These are phyloP conservation scores for Sakesphorus luctuosus DNA, from an alignment of 2,113 vertebrate genomes.

Conservation along the genomic window DNA sequence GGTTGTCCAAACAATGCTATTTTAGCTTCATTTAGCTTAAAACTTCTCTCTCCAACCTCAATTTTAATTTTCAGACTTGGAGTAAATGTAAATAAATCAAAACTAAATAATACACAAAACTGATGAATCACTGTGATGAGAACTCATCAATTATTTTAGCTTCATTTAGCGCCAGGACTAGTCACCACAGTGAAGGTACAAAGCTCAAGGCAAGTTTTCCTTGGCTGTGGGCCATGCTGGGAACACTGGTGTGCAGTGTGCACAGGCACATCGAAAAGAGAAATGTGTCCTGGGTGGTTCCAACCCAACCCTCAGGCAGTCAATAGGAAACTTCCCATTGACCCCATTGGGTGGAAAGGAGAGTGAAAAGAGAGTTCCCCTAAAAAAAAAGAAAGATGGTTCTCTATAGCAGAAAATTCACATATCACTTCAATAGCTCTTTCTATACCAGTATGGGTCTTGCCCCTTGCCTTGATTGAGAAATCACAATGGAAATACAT, in stretches of 20 bases:
- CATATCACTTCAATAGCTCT: background rate
- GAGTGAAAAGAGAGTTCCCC: background rate
- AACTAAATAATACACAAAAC: background rate
- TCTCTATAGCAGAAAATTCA: background rate
- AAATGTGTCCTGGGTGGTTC: fast-evolving
- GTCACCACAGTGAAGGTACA: background rate
- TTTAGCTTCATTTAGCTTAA: background rate
- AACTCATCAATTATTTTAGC: background rate
- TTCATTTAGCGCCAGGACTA: background rate
- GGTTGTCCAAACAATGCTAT: background rate
- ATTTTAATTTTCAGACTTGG: background rate
- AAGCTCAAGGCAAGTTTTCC: background rate
- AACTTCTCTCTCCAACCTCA: background rate
- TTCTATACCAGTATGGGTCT: background rate
- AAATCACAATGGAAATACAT: background rate
- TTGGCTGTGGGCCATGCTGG: background rate
- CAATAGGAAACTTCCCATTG: background rate
- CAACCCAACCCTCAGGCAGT: background rate
- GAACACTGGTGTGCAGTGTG: background rate
- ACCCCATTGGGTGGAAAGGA: background rate
- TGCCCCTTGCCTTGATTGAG: background rate
- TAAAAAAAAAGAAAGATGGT: background rate
- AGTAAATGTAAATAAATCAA: background rate
- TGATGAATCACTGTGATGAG: background rate
- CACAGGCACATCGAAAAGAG: fast-evolving